Base-by-base conservation (phyloP, 2,888 invertebrate genomes). In the Frankliniella intonsa region DNA sequence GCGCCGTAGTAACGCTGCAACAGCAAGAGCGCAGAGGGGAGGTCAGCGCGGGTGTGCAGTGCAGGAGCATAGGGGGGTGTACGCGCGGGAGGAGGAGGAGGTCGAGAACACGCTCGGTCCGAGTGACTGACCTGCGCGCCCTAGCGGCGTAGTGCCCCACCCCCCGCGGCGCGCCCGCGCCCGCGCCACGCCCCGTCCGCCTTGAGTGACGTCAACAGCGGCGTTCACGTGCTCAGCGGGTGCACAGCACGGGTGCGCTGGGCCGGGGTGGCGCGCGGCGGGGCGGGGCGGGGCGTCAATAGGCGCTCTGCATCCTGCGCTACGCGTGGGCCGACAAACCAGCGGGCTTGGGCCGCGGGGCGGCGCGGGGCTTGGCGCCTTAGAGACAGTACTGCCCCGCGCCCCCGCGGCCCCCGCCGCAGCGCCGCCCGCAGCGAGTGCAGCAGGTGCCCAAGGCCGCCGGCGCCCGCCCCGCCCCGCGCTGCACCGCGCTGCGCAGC, bases 141-240 rank as follows among this genome's bases (percentile, higher is more conserved):
- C n/a, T 69, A 11, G 69, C 69, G 10, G 69, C 22, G n/a, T 76
- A 22, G 69, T 12, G 69, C 69, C 69, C 69, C 69, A 62, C 69
- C 25, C 25, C 25, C 69, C 9, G 22, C 19, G 65, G n/a, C 69
- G 3, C 69, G 14, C 11, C 22, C 69, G 22, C 69, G n/a, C 25
- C 25, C 25, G 7, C 69, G 69, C 25, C 69, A 1, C 14, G 17
- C 55, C 55, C 12, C 55, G 22, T 22, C n/a, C 69, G 11, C 69
- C n/a, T 22, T 22, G 25, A 25, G 25, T 76, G 69, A 76, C 69
- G 69, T 76, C 69, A 76, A 11, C 7, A 22, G 69, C 19, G 62
- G 22, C 25, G 69, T 76, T 76, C 69, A 76, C 69, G 69, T 76
- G 69, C 25, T 12, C 69, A 76, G 69, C 25, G 25, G 22, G 69